Evolutionary conservation across 2,888 invertebrate genomes (phyloP), one percentile per base, ranked within the genome.

Genomic region (Drosophila anomelani): DNA sequence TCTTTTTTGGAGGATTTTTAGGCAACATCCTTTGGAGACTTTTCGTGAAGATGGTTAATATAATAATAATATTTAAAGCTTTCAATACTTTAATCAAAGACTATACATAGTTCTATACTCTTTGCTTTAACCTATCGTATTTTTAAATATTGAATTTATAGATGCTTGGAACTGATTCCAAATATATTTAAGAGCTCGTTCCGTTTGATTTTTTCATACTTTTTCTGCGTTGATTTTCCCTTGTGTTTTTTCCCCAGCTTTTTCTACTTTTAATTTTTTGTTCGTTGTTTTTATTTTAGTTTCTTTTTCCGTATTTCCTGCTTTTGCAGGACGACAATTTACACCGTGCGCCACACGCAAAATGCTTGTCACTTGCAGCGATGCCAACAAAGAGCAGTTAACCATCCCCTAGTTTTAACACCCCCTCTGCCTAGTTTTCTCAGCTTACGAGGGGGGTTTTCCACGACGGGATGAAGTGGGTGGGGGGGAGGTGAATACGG

Each of bases 311-410:
- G 9, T 23, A 26, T 36, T 61, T 62, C 26, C 63, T 20, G 63
- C n/a, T n/a, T 20, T 17, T 26, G 38, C 60, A 60, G 43, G 63
- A 64, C 71, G 80, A 80, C 76, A 84, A 76, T 79, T 76, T 87
- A 78, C 81, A 84, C 78, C 80, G 75, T 80, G 83, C 73, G 46
- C 78, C 78, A 80, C 80, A 87, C 87, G 84, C 87, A 84, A 88
- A 88, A 85, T 81, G 81, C 88, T 87, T 85, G 85, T 85, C 85
- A 85, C 77, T 85, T 89, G 87, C 85, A 85, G 81, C 59, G 69
- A 53, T 71, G 76, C 75, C 73, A 74, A 85, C 81, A 85, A 88
- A 84, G 74, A 68, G 73, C 71, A 43, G 41, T 57, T 54, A 54
- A 20, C 51, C 44, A 43, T 17, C 17, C 62, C 49, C 43, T 15